These are phyloP conservation scores for Eonycteris spelaea DNA, from an alignment of 2,113 vertebrate species.

Conservation along the genomic window DNA sequence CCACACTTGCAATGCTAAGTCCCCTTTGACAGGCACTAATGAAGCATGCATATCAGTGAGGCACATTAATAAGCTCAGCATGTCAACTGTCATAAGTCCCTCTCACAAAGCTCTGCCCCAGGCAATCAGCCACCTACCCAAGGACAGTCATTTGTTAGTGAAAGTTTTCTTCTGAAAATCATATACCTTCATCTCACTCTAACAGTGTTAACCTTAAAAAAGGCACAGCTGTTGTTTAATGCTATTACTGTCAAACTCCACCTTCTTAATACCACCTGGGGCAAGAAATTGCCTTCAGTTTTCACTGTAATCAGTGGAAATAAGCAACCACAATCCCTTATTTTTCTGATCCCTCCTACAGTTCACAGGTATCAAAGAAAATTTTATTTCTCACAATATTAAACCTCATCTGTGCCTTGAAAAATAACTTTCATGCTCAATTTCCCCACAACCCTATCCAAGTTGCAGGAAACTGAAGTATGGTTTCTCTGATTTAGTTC, in stretches of 20 bases:
- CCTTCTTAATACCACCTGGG: neutral
- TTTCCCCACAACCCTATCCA: neutral
- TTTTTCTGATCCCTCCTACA: neutral
- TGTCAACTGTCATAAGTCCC: fast-evolving
- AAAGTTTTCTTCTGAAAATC: conserved; percentile 1
- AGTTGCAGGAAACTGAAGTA: neutral
- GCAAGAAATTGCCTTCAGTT: neutral
- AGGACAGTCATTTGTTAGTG: neutral
- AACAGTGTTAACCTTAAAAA: neutral
- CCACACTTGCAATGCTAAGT: too few species aligned
- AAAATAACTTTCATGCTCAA: neutral
- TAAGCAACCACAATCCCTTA: neutral
- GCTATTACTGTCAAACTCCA: neutral
- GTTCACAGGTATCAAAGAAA: neutral
- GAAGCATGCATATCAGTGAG: fast-evolving
- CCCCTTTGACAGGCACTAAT: neutral
- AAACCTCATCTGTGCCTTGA: neutral
- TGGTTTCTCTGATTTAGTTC: neutral
- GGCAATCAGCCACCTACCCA: conserved; percentile 24
- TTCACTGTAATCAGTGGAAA: neutral
- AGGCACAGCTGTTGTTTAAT: neutral
- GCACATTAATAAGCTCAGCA: neutral
- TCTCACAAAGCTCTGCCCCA: neutral
- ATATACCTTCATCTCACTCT: neutral
- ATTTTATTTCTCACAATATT: neutral